These are phyloP conservation scores for Heliconius hortense DNA, from an alignment of 2,888 invertebrate species.

Conservation along the genomic window DNA sequence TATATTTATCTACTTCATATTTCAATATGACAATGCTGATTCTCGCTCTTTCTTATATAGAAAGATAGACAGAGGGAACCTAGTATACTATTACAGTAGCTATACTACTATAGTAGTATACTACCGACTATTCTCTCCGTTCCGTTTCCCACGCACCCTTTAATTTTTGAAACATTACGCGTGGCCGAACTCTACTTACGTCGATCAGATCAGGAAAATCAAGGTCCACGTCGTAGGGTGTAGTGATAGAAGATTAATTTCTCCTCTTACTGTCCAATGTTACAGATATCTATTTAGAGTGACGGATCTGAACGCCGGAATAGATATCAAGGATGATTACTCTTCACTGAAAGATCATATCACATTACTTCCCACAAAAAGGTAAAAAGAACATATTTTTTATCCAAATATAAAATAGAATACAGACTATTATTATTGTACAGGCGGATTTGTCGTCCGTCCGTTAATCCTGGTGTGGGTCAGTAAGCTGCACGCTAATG, in stretches of 20 bases:
- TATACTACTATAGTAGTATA: no score
- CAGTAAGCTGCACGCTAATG: slow-evolving; percentile 30
- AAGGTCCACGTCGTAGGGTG: no score
- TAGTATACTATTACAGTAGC: no score
- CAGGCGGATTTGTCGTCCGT: slow-evolving; percentile 16
- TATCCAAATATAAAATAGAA: slow-evolving; percentile 4
- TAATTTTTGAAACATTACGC: no score
- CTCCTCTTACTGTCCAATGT: background rate
- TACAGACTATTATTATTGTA: slow-evolving; percentile 22
- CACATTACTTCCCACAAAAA: background rate
- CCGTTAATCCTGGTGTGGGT: slow-evolving; percentile 32
- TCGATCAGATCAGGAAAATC: no score
- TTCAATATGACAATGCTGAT: no score
- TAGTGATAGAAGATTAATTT: background rate
- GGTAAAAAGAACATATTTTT: background rate
- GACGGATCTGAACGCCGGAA: background rate
- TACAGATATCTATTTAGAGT: background rate
- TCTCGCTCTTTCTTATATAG: no score
- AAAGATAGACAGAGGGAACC: no score
- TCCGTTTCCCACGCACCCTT: no score
- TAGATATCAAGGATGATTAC: background rate
- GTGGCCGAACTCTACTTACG: no score
- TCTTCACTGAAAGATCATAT: background rate
- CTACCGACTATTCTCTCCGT: no score
- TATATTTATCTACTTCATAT: no score